A percentile compares a stretch with the other conserved stretches of the same genome.
Evolutionary conservation across 2,888 invertebrate genomes (phyloP).

Genomic region (Drosophila austrosaltans): DNA sequence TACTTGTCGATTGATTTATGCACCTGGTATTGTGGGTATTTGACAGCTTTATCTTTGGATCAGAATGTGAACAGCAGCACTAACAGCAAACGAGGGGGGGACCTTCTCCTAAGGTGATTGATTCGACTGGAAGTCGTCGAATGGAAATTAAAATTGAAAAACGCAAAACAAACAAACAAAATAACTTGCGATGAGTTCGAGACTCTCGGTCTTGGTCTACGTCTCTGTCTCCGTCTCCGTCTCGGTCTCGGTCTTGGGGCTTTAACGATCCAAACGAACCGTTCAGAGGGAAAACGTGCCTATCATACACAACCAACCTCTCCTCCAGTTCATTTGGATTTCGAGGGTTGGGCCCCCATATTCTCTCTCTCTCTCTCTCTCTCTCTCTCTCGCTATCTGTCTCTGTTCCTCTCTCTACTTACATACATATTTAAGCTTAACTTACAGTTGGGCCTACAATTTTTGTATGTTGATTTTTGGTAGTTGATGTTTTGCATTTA

Average conservation of each 20-base stretch:
- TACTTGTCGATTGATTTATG: slow-evolving; percentile 61
- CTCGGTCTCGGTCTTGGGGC: slow-evolving; percentile 33
- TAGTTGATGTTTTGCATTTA: slow-evolving; percentile 70
- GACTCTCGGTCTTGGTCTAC: slow-evolving; percentile 3
- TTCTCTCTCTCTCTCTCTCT: slow-evolving; percentile 3
- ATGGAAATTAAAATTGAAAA: slow-evolving; percentile 63
- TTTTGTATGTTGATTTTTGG: slow-evolving; percentile 51
- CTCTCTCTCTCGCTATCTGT: not conserved
- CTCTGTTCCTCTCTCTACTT: not conserved
- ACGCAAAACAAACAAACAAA: slow-evolving; percentile 47
- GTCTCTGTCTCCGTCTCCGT: not conserved
- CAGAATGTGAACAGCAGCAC: slow-evolving; percentile 58
- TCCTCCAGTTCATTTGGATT: slow-evolving; percentile 1
- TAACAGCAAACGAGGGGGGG: slow-evolving; percentile 41
- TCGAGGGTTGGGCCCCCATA: slow-evolving; percentile 38
- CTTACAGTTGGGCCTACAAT: slow-evolving; percentile 31
- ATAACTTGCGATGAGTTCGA: slow-evolving; percentile 27
- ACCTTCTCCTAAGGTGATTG: slow-evolving; percentile 62
- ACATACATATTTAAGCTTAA: slow-evolving; percentile 15
- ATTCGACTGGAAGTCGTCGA: slow-evolving; percentile 59
- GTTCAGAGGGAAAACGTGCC: slow-evolving; percentile 54
- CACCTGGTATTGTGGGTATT: slow-evolving; percentile 37
- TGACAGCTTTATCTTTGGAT: slow-evolving; percentile 67
- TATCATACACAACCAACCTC: slow-evolving; percentile 36
- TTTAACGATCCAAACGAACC: slow-evolving; percentile 64